Evolutionary conservation across 1,140 invertebrate genomes (phyloP).

Genomic region (silkworm (Bombyx mori)): ASM3026992v2 NC_085116.1:14617001-14617500

Average conservation of each 20-base stretch:
- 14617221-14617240: constrained; percentile 15
- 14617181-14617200: no score
- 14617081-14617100: no score
- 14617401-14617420: constrained; percentile 30
- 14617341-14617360: constrained; percentile 28
- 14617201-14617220: not conserved
- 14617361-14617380: constrained; percentile 36
- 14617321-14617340: constrained; percentile 15
- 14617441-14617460: constrained; percentile 32
- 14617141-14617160: no score
- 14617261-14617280: not conserved
- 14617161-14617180: no score
- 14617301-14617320: constrained; percentile 5
- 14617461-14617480: constrained; percentile 26
- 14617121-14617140: no score
- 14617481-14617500: constrained; percentile 18
- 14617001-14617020: constrained; percentile 21
- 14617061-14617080: not conserved
- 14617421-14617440: constrained; percentile 38
- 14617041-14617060: constrained; percentile 11
- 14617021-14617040: constrained; percentile 24
- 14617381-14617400: constrained; percentile 36
- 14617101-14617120: no score
- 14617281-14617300: constrained; percentile 1
- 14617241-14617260: constrained; percentile 26